phyloP scores from a whole-genome alignment of 2,113 vertebrate species.

The Pseudorhombus dupliciocellatus region DNA sequence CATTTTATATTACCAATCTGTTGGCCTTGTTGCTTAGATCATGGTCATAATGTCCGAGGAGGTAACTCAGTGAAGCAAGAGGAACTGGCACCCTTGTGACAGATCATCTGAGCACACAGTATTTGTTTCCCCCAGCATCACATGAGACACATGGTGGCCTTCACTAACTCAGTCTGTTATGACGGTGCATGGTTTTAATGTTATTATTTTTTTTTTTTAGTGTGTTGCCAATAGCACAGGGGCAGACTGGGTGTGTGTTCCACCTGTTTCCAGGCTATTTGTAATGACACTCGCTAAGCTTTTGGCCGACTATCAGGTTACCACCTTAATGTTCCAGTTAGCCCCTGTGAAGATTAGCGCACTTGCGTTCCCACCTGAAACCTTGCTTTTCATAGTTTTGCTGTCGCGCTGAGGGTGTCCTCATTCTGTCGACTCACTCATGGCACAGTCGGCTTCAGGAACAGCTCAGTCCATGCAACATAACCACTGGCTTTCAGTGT shows the following conservation, averaged over 20 bases:
- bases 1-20: background rate
- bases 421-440: slow-evolving; percentile 18
- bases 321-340: slow-evolving; percentile 42
- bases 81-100: background rate
- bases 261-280: slow-evolving; percentile 75
- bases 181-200: slow-evolving; percentile 31
- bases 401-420: background rate
- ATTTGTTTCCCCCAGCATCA: background rate
- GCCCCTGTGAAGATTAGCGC: slow-evolving; percentile 21
- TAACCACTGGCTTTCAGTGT: slow-evolving; percentile 34
- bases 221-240: slow-evolving; percentile 49
- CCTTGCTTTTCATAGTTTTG: slow-evolving; percentile 3
- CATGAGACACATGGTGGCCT: background rate
- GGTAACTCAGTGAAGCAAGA: background rate
- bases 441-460: slow-evolving; percentile 27
- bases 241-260: slow-evolving; percentile 31
- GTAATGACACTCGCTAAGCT: slow-evolving; percentile 41
- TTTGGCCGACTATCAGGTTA: slow-evolving; percentile 57
- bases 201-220: slow-evolving; percentile 71
- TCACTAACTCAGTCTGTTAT: slow-evolving; percentile 19
- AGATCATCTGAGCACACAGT: background rate
- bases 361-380: slow-evolving; percentile 9
- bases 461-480: slow-evolving; percentile 32
- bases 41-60: no score
- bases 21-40: no score